These are phyloP conservation scores for Crepidodera aurea DNA, from an alignment of 2,888 invertebrate genomes.

Conservation along the genomic window DNA sequence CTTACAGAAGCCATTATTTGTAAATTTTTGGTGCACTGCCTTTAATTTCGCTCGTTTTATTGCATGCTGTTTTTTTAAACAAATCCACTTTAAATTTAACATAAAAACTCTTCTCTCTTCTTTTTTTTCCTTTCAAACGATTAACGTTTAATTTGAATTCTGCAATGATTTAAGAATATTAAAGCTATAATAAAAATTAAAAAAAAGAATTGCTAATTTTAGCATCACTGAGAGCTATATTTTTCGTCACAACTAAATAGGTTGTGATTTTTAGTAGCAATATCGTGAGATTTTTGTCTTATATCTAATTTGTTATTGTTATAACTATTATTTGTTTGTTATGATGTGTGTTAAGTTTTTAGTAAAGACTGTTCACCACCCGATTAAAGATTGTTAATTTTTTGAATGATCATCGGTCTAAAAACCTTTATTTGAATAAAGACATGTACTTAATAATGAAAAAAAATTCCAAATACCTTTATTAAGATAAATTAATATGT, in stretches of 20 bases:
- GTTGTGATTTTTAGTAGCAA: slow-evolving; percentile 41
- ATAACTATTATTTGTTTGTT: slow-evolving; percentile 39
- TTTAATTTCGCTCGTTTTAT: no score
- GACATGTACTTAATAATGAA: slow-evolving; percentile 21
- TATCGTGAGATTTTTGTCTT: slow-evolving; percentile 36
- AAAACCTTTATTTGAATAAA: slow-evolving; percentile 18
- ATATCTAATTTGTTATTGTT: slow-evolving; percentile 42
- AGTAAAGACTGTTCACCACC: slow-evolving; percentile 36
- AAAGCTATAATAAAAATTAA: not conserved
- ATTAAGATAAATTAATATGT: slow-evolving; percentile 17
- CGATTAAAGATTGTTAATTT: slow-evolving; percentile 19
- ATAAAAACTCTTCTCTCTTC: no score
- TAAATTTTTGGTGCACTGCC: no score
- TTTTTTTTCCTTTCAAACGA: not conserved
- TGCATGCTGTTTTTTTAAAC: no score
- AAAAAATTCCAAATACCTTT: slow-evolving; percentile 8
- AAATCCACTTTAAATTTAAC: no score
- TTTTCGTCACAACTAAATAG: slow-evolving; percentile 13
- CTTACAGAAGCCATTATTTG: no score
- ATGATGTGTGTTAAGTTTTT: slow-evolving; percentile 33
- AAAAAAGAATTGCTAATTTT: slow-evolving; percentile 35
- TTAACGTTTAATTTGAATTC: not conserved
- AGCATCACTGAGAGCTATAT: slow-evolving; percentile 20
- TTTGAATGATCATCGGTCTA: not conserved
- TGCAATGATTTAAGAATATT: not conserved